Percentiles rank a stretch among this genome's conserved stretches.
These are phyloP conservation scores for Pachyramphus minor DNA, from an alignment of 2,113 vertebrate species.

Conservation along the genomic window DNA sequence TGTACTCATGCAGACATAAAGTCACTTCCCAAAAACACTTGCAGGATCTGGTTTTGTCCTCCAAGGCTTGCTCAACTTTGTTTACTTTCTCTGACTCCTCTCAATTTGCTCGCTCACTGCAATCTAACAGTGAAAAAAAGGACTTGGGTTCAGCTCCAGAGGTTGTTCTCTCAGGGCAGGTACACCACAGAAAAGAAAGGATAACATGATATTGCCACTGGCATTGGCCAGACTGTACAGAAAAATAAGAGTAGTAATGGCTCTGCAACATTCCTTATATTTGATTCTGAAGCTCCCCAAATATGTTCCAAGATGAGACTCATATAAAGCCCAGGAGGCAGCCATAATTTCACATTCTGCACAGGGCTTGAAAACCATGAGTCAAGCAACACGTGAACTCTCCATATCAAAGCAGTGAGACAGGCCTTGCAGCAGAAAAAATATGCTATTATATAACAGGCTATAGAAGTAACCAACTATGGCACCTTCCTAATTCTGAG, in stretches of 20 bases:
- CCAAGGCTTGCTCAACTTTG: neutral
- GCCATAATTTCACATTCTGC: neutral
- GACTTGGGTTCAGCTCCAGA: neutral
- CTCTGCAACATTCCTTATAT: neutral
- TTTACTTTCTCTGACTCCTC: neutral
- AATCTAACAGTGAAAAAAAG: neutral
- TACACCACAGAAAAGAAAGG: neutral
- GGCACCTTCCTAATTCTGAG: neutral
- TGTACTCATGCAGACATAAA: fast-evolving
- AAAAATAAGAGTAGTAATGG: neutral
- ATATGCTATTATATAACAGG: neutral
- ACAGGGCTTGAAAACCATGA: neutral
- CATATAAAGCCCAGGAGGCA: neutral
- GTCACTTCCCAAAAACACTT: neutral
- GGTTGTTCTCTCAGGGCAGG: neutral
- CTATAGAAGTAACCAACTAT: neutral
- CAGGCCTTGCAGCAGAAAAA: neutral
- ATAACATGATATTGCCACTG: neutral
- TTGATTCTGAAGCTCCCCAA: neutral
- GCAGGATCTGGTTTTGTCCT: neutral
- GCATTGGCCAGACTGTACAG: neutral
- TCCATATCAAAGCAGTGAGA: neutral
- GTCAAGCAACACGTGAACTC: neutral
- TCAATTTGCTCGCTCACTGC: neutral
- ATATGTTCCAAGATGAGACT: neutral